Evolutionary conservation across 2,113 vertebrate species (phyloP).

Genomic region (Dipodomys merriami): DNA sequence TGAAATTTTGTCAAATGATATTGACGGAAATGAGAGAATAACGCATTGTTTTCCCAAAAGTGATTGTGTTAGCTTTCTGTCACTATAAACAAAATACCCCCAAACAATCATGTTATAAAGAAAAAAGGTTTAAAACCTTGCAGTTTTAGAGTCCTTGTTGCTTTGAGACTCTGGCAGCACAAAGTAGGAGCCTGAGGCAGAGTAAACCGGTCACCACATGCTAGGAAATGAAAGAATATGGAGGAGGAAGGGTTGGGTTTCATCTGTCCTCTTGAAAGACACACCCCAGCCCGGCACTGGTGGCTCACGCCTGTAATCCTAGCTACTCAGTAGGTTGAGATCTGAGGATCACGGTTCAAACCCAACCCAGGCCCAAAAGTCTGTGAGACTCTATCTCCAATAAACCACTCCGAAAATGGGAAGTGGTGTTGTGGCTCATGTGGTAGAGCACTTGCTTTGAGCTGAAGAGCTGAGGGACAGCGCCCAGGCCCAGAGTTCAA

Average conservation of each 20-base stretch:
- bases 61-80: background rate
- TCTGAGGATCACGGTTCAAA: no score
- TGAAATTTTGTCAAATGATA: background rate
- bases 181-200: background rate
- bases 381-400: no score
- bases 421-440: no score
- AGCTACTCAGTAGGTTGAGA: no score
- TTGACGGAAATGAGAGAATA: background rate
- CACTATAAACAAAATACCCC: background rate
- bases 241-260: background rate
- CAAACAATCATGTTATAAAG: background rate
- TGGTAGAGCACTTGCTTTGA: no score
- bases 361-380: no score
- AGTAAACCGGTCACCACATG: background rate
- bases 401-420: no score
- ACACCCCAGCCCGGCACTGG: no score
- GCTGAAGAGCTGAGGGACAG: no score
- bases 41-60: conserved; percentile 4
- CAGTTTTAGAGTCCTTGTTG: background rate
- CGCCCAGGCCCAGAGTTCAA: no score
- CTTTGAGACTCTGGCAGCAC: background rate
- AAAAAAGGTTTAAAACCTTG: background rate
- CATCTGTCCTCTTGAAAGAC: no score
- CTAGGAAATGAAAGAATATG: background rate
- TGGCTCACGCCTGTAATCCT: no score